Percentiles rank a stretch among this genome's conserved stretches.
phyloP scores from a whole-genome alignment of 2,888 invertebrate species.

The Argyra leucocephala region DNA sequence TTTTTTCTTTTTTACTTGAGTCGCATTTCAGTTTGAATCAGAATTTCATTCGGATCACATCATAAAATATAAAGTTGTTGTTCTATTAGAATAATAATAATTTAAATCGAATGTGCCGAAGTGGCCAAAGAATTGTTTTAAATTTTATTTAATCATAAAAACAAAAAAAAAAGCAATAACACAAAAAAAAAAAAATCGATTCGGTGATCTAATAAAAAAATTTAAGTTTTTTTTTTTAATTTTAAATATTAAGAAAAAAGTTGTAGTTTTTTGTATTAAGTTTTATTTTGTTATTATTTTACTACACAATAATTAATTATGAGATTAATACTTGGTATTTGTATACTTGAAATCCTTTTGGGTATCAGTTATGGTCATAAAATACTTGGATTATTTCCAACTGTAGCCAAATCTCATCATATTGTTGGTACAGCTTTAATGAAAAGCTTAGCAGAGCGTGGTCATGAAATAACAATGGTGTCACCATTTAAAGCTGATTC shows the following conservation, averaged over 20 bases:
- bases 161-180: no score
- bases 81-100: no score
- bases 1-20: background rate
- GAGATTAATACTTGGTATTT: background rate
- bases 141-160: no score
- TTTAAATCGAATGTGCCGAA: no score
- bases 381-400: slow-evolving; percentile 17
- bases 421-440: slow-evolving; percentile 5
- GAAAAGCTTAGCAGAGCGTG: background rate
- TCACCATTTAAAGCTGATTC: slow-evolving; percentile 1
- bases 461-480: slow-evolving; percentile 3
- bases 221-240: no score
- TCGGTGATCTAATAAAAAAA: no score
- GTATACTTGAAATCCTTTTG: background rate
- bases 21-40: background rate
- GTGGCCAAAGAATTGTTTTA: no score
- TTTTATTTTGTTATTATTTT: no score
- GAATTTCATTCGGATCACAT: background rate
- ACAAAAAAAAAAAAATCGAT: no score
- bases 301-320: background rate
- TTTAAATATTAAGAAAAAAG: no score
- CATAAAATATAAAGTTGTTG: background rate
- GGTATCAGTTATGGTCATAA: slow-evolving; percentile 13
- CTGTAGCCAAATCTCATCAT: slow-evolving; percentile 11
- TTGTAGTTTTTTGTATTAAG: no score